Conservation (phyloP, 2,113 vertebrate species). For the Cinclus mexicanus region DNA sequence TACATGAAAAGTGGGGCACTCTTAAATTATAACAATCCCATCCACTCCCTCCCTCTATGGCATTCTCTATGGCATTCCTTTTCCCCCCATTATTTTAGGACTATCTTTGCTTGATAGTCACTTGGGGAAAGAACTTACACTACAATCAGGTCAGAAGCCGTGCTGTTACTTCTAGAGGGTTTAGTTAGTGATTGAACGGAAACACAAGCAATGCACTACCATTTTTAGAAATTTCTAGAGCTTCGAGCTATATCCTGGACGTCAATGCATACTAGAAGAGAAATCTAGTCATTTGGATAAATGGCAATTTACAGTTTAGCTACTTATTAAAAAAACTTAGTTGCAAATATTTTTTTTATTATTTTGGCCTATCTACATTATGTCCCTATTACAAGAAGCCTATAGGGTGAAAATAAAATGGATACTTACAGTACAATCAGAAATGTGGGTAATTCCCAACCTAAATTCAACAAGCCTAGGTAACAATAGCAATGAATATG, state of each 20-base stretch:
- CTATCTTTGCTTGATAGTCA: rapidly evolving
- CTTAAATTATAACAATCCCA: background rate
- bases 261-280: background rate
- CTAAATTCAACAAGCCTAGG: background rate
- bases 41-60: background rate
- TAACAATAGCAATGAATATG: background rate
- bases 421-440: background rate
- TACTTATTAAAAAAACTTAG: background rate
- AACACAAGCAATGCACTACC: background rate
- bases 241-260: background rate
- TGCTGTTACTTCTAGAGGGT: background rate
- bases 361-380: background rate
- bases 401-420: background rate
- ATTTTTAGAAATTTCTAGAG: background rate
- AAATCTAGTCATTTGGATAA: background rate
- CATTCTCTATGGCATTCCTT: background rate
- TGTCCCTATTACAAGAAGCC: background rate
- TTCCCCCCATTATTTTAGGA: background rate
- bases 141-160: background rate
- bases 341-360: rapidly evolving
- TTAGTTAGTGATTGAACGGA: background rate
- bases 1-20: background rate
- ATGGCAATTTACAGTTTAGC: background rate
- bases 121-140: background rate
- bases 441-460: background rate